phyloP scores from a whole-genome alignment of 2,113 vertebrate genomes.

The Hirundichthys speculiger region DNA sequence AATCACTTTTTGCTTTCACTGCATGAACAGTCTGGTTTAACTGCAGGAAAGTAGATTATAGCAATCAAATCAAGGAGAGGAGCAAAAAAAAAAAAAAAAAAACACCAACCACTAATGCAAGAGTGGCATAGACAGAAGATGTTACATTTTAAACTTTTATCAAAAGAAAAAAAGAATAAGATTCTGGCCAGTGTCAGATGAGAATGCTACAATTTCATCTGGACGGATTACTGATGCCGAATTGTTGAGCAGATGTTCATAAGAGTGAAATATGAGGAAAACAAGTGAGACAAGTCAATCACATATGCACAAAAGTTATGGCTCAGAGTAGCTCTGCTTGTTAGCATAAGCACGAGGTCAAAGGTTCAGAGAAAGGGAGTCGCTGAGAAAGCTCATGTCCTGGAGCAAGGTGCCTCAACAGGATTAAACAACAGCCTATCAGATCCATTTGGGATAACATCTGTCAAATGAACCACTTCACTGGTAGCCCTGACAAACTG shows the following conservation, averaged over 20 bases:
- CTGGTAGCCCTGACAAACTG: constrained; percentile 47
- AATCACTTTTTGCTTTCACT: too few species aligned
- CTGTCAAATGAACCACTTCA: constrained; percentile 74
- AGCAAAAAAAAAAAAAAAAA: too few species aligned
- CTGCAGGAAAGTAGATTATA: too few species aligned
- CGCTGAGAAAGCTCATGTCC: constrained; percentile 60
- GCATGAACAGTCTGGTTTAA: too few species aligned
- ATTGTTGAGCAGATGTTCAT: not conserved
- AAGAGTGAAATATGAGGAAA: constrained; percentile 6
- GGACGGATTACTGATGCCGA: constrained; percentile 9
- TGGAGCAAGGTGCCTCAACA: constrained; percentile 71
- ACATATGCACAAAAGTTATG: not conserved
- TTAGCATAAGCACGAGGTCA: constrained; percentile 37
- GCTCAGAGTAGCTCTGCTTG: constrained; percentile 10
- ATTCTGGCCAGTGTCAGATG: not conserved
- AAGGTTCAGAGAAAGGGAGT: constrained; percentile 59
- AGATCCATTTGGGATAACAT: constrained; percentile 74
- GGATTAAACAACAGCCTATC: constrained; percentile 75
- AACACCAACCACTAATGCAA: too few species aligned
- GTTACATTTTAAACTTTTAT: too few species aligned
- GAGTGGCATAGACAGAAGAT: too few species aligned
- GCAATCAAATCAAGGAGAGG: too few species aligned
- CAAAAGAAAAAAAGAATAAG: not conserved
- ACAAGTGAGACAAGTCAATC: not conserved
- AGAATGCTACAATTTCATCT: not conserved